Conservation (phyloP, 1,140 invertebrate genomes). For the Mya arenaria region DNA sequence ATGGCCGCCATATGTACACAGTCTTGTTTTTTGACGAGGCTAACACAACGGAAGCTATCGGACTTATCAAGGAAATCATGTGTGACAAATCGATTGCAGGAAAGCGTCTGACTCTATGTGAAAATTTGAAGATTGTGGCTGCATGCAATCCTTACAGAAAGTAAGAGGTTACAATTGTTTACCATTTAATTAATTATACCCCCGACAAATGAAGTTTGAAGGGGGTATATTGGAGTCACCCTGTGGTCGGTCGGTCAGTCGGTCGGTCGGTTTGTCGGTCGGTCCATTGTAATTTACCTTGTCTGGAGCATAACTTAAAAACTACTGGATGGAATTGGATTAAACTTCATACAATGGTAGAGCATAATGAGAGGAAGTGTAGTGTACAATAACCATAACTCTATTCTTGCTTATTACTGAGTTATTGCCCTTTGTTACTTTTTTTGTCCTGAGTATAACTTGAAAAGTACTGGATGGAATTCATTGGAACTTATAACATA, state of each 20-base stretch:
- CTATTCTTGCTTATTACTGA: too few species aligned
- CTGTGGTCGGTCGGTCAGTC: too few species aligned
- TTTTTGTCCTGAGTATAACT: not conserved
- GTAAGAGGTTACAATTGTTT: conserved; percentile 73
- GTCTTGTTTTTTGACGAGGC: conserved; percentile 79
- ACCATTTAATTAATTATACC: too few species aligned
- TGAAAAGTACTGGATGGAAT: not conserved
- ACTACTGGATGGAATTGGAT: conserved; percentile 62
- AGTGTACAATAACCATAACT: conserved; percentile 64
- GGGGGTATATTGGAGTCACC: too few species aligned
- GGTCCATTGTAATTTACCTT: too few species aligned
- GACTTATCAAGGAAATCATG: conserved; percentile 78
- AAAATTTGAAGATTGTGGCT: conserved; percentile 72
- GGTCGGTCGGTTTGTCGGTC: too few species aligned
- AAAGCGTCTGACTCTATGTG: conserved; percentile 47
- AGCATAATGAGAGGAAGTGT: conserved; percentile 72
- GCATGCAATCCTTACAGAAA: conserved; percentile 77
- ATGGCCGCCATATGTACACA: conserved; percentile 61
- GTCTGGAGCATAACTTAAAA: conserved; percentile 59
- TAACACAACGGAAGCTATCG: conserved; percentile 77
- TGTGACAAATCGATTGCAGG: conserved; percentile 73
- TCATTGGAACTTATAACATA: too few species aligned
- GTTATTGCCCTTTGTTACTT: conserved; percentile 54
- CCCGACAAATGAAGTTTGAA: too few species aligned
- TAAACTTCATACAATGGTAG: conserved; percentile 76